Evolutionary conservation across 2,888 invertebrate genomes (phyloP).

Genomic region (Sialis fuliginosa): DNA sequence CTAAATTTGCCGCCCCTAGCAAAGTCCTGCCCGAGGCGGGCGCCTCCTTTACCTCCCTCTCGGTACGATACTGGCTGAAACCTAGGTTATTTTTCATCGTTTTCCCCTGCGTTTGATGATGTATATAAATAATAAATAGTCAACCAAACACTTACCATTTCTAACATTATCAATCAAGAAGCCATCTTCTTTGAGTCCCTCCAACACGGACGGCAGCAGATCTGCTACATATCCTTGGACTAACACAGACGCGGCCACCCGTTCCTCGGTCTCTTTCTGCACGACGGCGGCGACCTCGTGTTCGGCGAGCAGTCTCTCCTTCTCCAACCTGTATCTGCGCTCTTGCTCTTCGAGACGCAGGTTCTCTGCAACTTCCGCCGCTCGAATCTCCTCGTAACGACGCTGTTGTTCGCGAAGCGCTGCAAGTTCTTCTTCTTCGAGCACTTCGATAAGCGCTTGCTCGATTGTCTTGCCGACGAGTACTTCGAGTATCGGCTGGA

Average conservation of each 20-base stretch:
- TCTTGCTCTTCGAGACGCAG: constrained; percentile 68
- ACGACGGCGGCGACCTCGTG: constrained; percentile 42
- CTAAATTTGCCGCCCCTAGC: too few species aligned
- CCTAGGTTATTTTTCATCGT: too few species aligned
- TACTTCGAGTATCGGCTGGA: constrained; percentile 75
- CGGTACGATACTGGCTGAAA: too few species aligned
- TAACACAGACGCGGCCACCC: constrained; percentile 65
- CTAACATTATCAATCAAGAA: constrained; percentile 42
- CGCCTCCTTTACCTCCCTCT: too few species aligned
- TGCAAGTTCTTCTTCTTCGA: constrained; percentile 84
- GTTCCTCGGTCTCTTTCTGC: constrained; percentile 60
- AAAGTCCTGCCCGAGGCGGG: too few species aligned
- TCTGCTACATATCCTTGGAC: constrained; percentile 77
- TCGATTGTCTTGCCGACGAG: constrained; percentile 80
- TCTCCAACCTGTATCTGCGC: constrained; percentile 44
- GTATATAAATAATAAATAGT: not conserved
- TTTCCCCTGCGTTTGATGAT: not conserved
- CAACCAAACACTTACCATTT: constrained; percentile 26
- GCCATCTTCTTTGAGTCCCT: constrained; percentile 60
- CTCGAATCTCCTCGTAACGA: constrained; percentile 50
- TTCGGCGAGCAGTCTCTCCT: constrained; percentile 55
- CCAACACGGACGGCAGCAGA: constrained; percentile 67
- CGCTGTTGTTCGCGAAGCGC: constrained; percentile 64
- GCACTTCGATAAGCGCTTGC: constrained; percentile 74
- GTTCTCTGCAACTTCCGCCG: constrained; percentile 67